Base-by-base conservation (phyloP, 2,113 vertebrate species). In the Gadus chalcogrammus region DNA sequence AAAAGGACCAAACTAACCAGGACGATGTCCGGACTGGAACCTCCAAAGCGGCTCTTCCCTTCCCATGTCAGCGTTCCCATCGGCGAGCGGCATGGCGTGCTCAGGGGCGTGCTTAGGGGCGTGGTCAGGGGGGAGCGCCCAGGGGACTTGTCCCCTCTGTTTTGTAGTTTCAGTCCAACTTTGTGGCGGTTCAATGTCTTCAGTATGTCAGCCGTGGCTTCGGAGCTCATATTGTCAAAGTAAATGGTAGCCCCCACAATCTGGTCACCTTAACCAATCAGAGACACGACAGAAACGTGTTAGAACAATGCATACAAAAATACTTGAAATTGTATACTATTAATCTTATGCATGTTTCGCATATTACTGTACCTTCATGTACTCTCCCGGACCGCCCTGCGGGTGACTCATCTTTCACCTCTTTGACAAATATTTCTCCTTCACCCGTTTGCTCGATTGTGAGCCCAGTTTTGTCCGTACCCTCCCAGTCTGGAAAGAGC, bases 231-330 rank as follows among this genome's bases (percentile, higher is more conserved):
- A 64, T 97, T 95, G 73, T 98, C 95, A 62, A 99, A 98, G 80
- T 98, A 98, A 73, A 99, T 94, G 5, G 97, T 99, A 75, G 97
- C 97, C 0, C 95, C 93, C 61, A 98, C 94, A 70, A 98, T 95
- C 88, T 98, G 95, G 83, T 98, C 96, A 84, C 96, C 96, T 98
- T 59, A 48, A 48, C 73, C 11, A 67, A 61, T 74, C 27, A 17
- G 38, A 31, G 61, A 55, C 2, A 15, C 56, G 8, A 67, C 4
- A 64, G 48, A 7, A 42, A 11, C 59, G 0, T 61, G 8, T 22
- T 74, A 61, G 15, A 61, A 72, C 24, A 65, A 1, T 16, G 4
- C 20, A 52, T 38, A 66, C 4, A 60, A 27, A 9, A 11, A 16
- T 4, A 17, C 16, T 24, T 5, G 2, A 12, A 16, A 24, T 35